Percentiles rank a stretch among this genome's conserved stretches.
Evolutionary conservation across 1,140 invertebrate genomes (phyloP).

Genomic region (Asobara japonica): DNA sequence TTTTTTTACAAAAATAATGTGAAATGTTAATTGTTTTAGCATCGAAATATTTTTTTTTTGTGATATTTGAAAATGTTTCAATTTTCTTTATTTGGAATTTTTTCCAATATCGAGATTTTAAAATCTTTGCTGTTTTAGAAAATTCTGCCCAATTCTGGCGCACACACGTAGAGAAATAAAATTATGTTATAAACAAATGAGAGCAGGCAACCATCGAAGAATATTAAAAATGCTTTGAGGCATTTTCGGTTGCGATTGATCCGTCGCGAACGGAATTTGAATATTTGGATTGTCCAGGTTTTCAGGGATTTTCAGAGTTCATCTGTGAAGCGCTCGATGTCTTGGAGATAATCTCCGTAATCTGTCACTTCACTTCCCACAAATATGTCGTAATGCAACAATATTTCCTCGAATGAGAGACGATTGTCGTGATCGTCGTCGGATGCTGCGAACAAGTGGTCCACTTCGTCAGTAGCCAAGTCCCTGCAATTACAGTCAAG

Average conservation of each 20-base stretch:
- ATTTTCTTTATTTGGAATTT: not conserved
- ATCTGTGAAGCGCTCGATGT: conserved; percentile 82
- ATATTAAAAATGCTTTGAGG: conserved; percentile 38
- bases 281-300: conserved; percentile 26
- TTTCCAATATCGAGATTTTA: not conserved
- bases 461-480: conserved; percentile 90
- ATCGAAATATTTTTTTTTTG: no score
- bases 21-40: no score
- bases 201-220: conserved; percentile 38
- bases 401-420: conserved; percentile 86
- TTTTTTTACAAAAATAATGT: no score
- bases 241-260: conserved; percentile 24
- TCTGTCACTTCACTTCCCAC: conserved; percentile 97
- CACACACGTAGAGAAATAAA: conserved; percentile 35
- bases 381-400: conserved; percentile 90
- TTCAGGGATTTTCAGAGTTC: conserved; percentile 74
- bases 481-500: conserved; percentile 68
- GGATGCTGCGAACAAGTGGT: conserved; percentile 88
- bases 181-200: conserved; percentile 38
- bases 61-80: no score
- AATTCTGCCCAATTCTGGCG: not conserved
- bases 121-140: conserved; percentile 3
- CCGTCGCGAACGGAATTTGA: conserved; percentile 29
- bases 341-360: conserved; percentile 89
- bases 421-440: conserved; percentile 89